Percentiles rank a stretch among this genome's conserved stretches.
Evolutionary conservation across 2,888 invertebrate species (phyloP).

Genomic region (Erebia epiphron): DNA sequence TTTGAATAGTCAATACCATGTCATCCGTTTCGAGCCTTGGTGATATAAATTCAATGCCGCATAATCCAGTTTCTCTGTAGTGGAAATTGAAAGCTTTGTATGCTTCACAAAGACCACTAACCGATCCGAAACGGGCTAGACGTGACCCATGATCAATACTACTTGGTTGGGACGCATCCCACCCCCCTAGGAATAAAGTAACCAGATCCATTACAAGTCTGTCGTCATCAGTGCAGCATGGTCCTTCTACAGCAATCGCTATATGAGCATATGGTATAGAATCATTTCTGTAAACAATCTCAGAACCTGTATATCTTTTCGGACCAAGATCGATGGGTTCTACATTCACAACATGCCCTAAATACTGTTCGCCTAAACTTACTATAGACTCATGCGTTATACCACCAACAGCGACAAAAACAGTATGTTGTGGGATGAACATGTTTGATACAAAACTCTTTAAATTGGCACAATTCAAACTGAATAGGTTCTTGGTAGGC

Average conservation of each 20-base stretch:
- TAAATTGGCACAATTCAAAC: conserved; percentile 86
- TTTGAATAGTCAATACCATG: conserved; percentile 88
- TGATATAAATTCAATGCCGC: conserved; percentile 94
- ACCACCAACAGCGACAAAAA: conserved; percentile 96
- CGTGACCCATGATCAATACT: conserved; percentile 91
- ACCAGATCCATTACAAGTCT: conserved; percentile 97
- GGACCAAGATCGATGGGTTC: conserved; percentile 57
- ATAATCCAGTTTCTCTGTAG: conserved; percentile 98
- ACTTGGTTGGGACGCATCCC: conserved; percentile 94
- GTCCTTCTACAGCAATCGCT: conserved; percentile 95
- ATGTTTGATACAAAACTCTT: conserved; percentile 90
- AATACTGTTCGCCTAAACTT: conserved; percentile 88
- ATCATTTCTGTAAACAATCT: conserved; percentile 94
- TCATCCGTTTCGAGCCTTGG: conserved; percentile 86
- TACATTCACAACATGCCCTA: conserved; percentile 83
- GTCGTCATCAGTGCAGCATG: conserved; percentile 94
- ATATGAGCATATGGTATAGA: conserved; percentile 93
- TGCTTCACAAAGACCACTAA: conserved; percentile 89
- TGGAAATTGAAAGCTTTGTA: conserved; percentile 98
- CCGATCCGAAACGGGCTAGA: conserved; percentile 88
- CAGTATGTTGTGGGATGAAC: conserved; percentile 94
- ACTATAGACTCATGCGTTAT: conserved; percentile 93
- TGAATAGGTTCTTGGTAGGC: conserved; percentile 85
- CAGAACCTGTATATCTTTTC: conserved; percentile 94
- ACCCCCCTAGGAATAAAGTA: conserved; percentile 94